Conservation (phyloP, 2,113 vertebrate genomes). For the Ammodytes marinus region DNA sequence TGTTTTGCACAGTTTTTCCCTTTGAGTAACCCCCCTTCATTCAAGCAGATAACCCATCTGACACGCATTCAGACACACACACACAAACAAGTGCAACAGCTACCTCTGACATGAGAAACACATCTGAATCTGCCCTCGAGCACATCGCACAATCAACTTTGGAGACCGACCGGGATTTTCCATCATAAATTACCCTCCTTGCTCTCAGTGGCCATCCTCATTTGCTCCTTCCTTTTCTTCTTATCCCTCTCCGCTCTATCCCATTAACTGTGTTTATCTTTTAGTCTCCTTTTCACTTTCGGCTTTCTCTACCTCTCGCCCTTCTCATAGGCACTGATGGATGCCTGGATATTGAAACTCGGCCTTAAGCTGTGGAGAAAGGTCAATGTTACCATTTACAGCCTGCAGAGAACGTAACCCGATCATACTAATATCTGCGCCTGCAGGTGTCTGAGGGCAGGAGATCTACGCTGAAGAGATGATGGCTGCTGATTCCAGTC, state of each 20-base stretch:
- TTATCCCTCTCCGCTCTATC: constrained; percentile 34
- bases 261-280: constrained; percentile 46
- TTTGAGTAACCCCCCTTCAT: constrained; percentile 37
- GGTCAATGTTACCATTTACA: constrained; percentile 58
- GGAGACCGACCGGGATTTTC: constrained; percentile 72
- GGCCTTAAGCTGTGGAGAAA: constrained; percentile 32
- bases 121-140: constrained; percentile 51
- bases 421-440: constrained; percentile 51
- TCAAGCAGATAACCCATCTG: constrained; percentile 48
- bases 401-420: constrained; percentile 39
- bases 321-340: constrained; percentile 29
- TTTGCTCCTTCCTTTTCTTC: constrained; percentile 20
- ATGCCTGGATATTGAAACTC: constrained; percentile 47
- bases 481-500: constrained; percentile 30
- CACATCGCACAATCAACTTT: constrained; percentile 57
- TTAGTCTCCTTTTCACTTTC: constrained; percentile 44
- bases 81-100: constrained; percentile 44
- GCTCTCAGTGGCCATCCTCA: constrained; percentile 36
- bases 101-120: constrained; percentile 40
- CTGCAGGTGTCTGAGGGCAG: constrained; percentile 52
- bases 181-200: constrained; percentile 63
- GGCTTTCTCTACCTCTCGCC: constrained; percentile 10
- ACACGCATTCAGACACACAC: constrained; percentile 41
- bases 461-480: constrained; percentile 9
- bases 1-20: constrained; percentile 17